Evolutionary conservation across 1,140 invertebrate species (phyloP).

Genomic region (Belonocnema kinseyi): DNA sequence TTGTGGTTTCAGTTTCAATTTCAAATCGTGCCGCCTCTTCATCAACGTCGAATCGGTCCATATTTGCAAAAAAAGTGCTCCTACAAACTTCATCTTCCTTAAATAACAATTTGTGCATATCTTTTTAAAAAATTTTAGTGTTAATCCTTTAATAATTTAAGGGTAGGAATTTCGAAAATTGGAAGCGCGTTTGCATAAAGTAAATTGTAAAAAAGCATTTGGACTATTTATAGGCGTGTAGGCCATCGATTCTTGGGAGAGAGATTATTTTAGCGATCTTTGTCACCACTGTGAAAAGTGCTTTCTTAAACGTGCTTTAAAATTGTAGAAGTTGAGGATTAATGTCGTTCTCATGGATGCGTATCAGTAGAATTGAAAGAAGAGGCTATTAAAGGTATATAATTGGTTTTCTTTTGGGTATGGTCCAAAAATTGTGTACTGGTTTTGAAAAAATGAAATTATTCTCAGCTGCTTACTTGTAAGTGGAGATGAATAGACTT

Average conservation of each 20-base stretch:
- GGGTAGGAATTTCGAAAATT: background rate
- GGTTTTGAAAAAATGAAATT: background rate
- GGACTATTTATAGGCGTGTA: conserved; percentile 9
- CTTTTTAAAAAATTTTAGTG: too few species aligned
- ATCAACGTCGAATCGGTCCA: background rate
- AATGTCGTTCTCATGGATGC: too few species aligned
- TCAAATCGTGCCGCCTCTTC: background rate
- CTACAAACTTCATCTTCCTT: too few species aligned
- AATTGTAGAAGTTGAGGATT: too few species aligned
- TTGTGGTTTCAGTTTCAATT: conserved; percentile 17
- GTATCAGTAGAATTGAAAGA: too few species aligned
- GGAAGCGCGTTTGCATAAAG: conserved; percentile 8
- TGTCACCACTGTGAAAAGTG: background rate
- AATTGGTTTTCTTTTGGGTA: too few species aligned
- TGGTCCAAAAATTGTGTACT: too few species aligned
- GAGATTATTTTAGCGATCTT: conserved; percentile 25
- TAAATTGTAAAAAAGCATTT: conserved; percentile 25
- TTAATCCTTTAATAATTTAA: background rate
- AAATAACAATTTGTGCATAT: too few species aligned
- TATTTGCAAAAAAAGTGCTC: background rate
- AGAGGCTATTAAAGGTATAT: too few species aligned
- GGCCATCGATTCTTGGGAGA: conserved; percentile 22
- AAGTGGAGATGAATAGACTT: conserved; percentile 1
- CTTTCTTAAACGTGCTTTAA: background rate
- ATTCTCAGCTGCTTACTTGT: conserved; percentile 7